Conservation (phyloP, 2,113 vertebrate species). For the Eolophus roseicapilla region DNA sequence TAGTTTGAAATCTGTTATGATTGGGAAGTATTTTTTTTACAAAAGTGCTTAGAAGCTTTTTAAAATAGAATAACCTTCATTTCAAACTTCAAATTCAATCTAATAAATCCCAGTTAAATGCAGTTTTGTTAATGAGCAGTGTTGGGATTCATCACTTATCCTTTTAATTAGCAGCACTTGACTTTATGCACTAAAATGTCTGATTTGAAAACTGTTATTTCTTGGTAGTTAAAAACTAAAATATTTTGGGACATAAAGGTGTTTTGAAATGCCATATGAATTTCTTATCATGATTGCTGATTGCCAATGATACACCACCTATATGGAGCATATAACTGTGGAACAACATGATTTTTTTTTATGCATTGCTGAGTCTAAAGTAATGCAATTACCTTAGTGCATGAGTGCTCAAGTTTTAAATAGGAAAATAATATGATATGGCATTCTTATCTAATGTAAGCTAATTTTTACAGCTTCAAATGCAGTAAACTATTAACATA, state of each 20-base stretch:
- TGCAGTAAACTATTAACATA: background rate
- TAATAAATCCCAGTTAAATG: conserved; percentile 53
- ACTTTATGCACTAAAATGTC: conserved; percentile 47
- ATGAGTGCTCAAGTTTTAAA: background rate
- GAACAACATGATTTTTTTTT: background rate
- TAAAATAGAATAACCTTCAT: conserved; percentile 1
- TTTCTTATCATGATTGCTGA: background rate
- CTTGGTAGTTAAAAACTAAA: background rate
- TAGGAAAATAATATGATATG: background rate
- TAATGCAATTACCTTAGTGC: background rate
- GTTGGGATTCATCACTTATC: conserved; percentile 55
- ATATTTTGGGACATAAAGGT: background rate
- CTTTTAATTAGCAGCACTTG: conserved; percentile 61
- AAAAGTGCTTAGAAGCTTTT: conserved; percentile 28
- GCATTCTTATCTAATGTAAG: background rate
- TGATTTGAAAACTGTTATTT: conserved; percentile 39
- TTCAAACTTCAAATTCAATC: conserved; percentile 15
- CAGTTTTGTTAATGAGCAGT: conserved; percentile 50
- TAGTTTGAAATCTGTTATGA: background rate
- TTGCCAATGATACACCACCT: background rate
- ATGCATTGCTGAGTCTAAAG: background rate
- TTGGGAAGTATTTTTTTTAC: background rate
- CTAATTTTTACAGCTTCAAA: background rate
- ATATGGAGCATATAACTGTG: background rate
- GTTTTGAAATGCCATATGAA: background rate